Percentiles rank a stretch among this genome's conserved stretches.
phyloP scores from a whole-genome alignment of 2,797 vertebrate genomes.

The Notoglanidium macrostoma region DNA sequence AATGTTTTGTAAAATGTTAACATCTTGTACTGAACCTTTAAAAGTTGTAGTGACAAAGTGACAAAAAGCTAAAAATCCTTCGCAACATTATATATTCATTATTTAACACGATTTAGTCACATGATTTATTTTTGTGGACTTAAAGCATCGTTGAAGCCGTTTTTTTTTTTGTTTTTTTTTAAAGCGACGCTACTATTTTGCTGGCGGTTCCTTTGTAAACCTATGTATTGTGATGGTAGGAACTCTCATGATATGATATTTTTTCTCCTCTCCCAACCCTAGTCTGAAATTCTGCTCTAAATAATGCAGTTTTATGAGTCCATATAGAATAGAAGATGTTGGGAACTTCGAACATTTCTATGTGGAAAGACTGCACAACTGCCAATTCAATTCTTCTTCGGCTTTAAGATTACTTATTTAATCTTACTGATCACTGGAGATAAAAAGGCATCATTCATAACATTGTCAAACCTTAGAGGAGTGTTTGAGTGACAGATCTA shows the following conservation, averaged over 20 bases:
- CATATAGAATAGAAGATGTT: not conserved
- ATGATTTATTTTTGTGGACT: not conserved
- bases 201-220: not conserved
- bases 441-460: conserved; percentile 9
- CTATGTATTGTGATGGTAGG: not conserved
- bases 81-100: too few species aligned
- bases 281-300: not conserved
- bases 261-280: not conserved
- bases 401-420: not conserved
- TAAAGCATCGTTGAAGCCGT: not conserved
- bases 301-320: not conserved
- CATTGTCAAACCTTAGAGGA: not conserved
- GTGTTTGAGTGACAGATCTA: not conserved
- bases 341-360: not conserved
- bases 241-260: not conserved
- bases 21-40: not conserved
- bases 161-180: not conserved
- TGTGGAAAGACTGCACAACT: not conserved
- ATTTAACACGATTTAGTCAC: not conserved
- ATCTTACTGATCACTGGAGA: not conserved
- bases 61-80: not conserved
- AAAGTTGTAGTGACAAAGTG: not conserved
- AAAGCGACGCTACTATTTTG: not conserved
- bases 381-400: not conserved
- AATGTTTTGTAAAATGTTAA: not conserved